These are phyloP conservation scores for Ctenoplectra terminalis DNA, from an alignment of 1,140 invertebrate species.

Conservation along the genomic window DNA sequence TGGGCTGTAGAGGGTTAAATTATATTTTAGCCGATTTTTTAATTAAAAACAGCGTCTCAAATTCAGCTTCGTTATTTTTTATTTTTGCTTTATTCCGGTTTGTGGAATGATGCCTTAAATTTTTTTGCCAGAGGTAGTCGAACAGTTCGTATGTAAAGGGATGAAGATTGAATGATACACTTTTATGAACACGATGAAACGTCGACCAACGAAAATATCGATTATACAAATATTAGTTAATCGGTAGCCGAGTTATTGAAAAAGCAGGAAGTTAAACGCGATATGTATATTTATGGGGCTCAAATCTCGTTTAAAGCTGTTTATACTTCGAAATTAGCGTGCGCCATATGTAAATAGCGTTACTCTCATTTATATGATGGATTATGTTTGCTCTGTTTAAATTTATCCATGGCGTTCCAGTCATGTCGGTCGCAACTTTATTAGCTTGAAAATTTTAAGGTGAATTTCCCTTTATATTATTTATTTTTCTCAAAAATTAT, in stretches of 20 bases:
- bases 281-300: not conserved
- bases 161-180: not conserved
- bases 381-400: not conserved
- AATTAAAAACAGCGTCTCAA: too few relatives aligned
- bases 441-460: not conserved
- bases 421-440: not conserved
- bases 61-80: too few relatives aligned
- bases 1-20: too few relatives aligned
- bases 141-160: too few relatives aligned
- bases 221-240: conserved; percentile 11
- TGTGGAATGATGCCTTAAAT: too few relatives aligned
- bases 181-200: not conserved
- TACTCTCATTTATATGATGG: not conserved
- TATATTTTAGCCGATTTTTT: too few relatives aligned
- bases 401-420: not conserved
- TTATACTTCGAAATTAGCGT: not conserved
- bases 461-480: not conserved
- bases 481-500: too few relatives aligned
- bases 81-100: too few relatives aligned
- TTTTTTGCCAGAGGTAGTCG: too few relatives aligned
- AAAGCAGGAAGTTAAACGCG: not conserved
- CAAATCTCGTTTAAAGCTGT: not conserved
- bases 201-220: not conserved
- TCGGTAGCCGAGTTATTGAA: not conserved
- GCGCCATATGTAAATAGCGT: not conserved